Evolutionary conservation across 1,140 invertebrate species (phyloP).

Genomic region (Nasonia vitripennis): DNA sequence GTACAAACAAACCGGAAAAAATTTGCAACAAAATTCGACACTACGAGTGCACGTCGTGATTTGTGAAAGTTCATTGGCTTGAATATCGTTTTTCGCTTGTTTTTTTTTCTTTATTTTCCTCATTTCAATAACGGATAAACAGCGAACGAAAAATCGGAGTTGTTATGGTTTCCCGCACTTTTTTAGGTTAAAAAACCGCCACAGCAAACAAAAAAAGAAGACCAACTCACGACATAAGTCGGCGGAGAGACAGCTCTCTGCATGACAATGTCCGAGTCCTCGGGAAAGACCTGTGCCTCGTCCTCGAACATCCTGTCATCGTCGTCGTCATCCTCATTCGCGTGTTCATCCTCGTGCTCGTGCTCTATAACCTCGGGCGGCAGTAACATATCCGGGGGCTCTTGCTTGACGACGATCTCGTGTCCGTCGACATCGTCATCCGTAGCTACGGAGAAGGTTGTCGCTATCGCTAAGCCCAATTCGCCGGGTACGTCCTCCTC

Average conservation of each 20-base stretch:
- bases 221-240: slow-evolving; percentile 22
- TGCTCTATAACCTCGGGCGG: slow-evolving; percentile 5
- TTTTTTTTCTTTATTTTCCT: too few relatives aligned
- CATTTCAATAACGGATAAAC: too few relatives aligned
- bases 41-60: too few relatives aligned
- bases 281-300: background rate
- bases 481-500: slow-evolving; percentile 14
- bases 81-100: too few relatives aligned
- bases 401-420: slow-evolving; percentile 51
- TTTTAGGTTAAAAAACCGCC: too few relatives aligned
- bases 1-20: too few relatives aligned
- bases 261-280: slow-evolving; percentile 34
- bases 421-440: background rate
- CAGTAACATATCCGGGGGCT: slow-evolving; percentile 24
- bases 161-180: too few relatives aligned
- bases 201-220: background rate
- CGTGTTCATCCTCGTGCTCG: background rate
- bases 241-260: slow-evolving; percentile 49
- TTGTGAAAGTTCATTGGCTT: too few relatives aligned
- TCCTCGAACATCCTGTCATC: background rate
- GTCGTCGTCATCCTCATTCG: slow-evolving; percentile 11
- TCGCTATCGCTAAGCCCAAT: slow-evolving; percentile 9
- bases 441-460: slow-evolving; percentile 22
- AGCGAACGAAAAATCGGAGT: too few relatives aligned
- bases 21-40: too few relatives aligned